Percentiles rank a stretch among this genome's conserved stretches.
Evolutionary conservation across 2,797 vertebrate genomes (phyloP).

Genomic region (Sebastes matsubarae): DNA sequence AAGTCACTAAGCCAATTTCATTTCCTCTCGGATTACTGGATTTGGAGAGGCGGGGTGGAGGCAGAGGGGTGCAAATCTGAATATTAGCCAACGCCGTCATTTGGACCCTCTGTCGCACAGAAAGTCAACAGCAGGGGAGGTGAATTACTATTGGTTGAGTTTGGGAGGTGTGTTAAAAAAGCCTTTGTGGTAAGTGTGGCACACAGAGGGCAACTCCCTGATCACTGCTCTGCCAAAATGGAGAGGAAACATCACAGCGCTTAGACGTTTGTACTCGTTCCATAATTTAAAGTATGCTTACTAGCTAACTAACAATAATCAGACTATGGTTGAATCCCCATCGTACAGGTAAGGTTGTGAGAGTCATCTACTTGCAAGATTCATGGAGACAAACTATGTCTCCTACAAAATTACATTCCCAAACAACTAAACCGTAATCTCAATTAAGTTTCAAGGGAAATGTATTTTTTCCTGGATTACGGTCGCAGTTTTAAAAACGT

Average conservation of each 20-base stretch:
- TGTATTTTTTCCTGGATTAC: too few species aligned
- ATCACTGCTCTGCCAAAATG: neutral
- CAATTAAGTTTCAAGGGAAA: too few species aligned
- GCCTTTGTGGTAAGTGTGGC: neutral
- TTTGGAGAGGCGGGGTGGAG: slow-evolving; percentile 1
- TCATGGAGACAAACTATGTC: too few species aligned
- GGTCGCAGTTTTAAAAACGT: accelerated
- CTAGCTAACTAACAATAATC: neutral
- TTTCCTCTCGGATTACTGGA: slow-evolving; percentile 71
- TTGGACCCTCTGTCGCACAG: slow-evolving; percentile 5
- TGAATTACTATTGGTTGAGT: neutral
- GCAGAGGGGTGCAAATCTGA: neutral
- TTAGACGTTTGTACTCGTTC: neutral
- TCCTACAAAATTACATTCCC: too few species aligned
- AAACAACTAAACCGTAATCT: too few species aligned
- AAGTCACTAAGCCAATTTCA: slow-evolving; percentile 69
- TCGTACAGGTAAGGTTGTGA: neutral
- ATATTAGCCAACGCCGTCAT: slow-evolving; percentile 1
- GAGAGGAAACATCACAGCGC: neutral
- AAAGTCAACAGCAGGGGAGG: neutral
- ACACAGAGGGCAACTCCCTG: neutral
- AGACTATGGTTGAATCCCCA: neutral
- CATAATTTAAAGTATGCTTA: neutral
- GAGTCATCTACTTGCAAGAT: too few species aligned
- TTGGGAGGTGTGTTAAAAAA: neutral